Evolutionary conservation across 2,797 vertebrate species (phyloP).

Genomic region (Borostomias antarcticus): DNA sequence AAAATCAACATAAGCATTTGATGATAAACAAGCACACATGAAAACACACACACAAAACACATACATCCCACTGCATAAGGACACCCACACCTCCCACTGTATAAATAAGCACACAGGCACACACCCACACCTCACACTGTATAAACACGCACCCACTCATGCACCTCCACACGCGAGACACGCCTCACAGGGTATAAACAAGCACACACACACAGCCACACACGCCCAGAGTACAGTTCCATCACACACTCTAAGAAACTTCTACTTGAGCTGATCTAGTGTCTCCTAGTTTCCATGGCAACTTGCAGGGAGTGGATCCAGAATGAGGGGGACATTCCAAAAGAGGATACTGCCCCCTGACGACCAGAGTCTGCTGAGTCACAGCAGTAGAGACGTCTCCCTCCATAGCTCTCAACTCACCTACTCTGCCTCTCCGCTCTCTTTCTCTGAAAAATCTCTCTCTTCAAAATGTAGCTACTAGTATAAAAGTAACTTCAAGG

Average conservation of each 20-base stretch:
- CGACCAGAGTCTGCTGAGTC: slow-evolving; percentile 47
- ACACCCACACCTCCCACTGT: background rate
- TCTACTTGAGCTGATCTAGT: slow-evolving; percentile 75
- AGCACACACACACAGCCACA: slow-evolving; percentile 10
- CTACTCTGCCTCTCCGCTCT: background rate
- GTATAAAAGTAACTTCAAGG: too few species aligned
- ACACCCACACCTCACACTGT: background rate
- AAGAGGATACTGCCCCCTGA: slow-evolving; percentile 75
- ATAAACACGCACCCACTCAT: background rate
- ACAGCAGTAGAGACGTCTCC: background rate
- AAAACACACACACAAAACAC: background rate
- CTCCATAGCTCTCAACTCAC: background rate
- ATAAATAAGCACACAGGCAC: background rate
- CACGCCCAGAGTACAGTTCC: slow-evolving; percentile 17
- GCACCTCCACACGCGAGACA: too few species aligned
- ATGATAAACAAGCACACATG: background rate
- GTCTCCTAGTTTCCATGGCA: slow-evolving; percentile 83
- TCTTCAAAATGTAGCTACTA: too few species aligned
- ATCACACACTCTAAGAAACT: slow-evolving; percentile 66
- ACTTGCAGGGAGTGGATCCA: slow-evolving; percentile 72
- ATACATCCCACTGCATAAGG: background rate
- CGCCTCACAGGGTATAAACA: background rate
- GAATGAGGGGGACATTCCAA: slow-evolving; percentile 71
- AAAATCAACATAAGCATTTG: slow-evolving; percentile 54
- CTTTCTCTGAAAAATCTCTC: too few species aligned